Conservation (phyloP, 2,113 vertebrate genomes). For the Physeter macrocephalus region DNA sequence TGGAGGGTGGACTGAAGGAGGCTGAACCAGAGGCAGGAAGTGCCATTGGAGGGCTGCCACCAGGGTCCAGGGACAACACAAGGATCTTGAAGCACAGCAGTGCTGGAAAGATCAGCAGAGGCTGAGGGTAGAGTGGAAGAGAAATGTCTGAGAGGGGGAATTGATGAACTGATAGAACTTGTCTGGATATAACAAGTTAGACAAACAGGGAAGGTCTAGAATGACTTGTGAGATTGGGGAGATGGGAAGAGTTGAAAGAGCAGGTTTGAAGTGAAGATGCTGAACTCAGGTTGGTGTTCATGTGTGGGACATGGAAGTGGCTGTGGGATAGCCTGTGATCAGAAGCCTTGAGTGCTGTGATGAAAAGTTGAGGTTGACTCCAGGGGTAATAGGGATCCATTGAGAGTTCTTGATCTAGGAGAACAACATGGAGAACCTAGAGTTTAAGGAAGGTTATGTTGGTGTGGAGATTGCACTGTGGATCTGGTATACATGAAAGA, state of each 20-base stretch:
- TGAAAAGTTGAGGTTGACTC: background rate
- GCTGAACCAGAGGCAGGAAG: background rate
- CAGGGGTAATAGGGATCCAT: background rate
- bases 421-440: background rate
- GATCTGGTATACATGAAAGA: background rate
- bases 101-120: background rate
- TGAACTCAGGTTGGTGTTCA: background rate
- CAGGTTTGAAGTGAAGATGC: background rate
- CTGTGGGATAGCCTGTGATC: background rate
- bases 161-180: background rate
- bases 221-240: background rate
- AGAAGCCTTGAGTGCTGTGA: background rate
- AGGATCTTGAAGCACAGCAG: background rate
- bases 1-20: background rate
- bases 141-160: background rate
- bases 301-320: background rate
- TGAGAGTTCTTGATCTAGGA: background rate
- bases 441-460: background rate
- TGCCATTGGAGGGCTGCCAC: background rate
- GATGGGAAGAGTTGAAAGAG: background rate
- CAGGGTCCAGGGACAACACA: background rate
- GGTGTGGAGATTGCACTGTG: background rate
- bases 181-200: background rate
- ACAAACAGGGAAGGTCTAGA: background rate
- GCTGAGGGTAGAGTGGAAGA: background rate